Conservation (phyloP, 30 jellyfish, hydroid and myxozoan species). For the Mastigias papua region DNA sequence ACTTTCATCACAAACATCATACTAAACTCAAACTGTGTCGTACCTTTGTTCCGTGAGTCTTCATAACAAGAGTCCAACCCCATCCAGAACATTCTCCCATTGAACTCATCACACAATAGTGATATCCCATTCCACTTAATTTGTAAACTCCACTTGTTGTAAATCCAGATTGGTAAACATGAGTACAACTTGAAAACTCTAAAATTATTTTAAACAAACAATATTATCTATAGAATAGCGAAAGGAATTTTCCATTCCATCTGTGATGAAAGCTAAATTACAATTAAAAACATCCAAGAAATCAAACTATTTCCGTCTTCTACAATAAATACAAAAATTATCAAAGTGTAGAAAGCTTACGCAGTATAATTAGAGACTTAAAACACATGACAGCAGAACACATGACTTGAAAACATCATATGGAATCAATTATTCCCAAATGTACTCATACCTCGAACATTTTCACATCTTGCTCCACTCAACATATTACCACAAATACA, state of each 20-base stretch:
- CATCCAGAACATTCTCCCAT: conserved; percentile 32
- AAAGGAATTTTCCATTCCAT: too few species aligned
- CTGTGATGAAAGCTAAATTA: not conserved
- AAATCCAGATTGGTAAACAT: conserved; percentile 29
- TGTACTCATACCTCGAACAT: conserved; percentile 19
- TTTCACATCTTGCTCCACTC: conserved; percentile 22
- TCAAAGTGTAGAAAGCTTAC: too few species aligned
- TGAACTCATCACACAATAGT: conserved; percentile 19
- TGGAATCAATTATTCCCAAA: too few species aligned
- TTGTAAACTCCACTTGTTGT: conserved; percentile 20
- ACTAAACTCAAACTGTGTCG: not conserved
- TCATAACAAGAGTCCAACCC: not conserved
- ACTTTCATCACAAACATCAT: not conserved
- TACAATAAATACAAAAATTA: too few species aligned
- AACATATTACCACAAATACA: conserved; percentile 16
- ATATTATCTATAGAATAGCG: not conserved
- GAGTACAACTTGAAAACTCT: conserved; percentile 40
- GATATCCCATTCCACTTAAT: conserved; percentile 51
- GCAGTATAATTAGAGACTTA: too few species aligned
- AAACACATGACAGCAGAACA: too few species aligned
- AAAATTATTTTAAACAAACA: not conserved
- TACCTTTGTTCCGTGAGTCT: not conserved
- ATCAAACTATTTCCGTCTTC: too few species aligned
- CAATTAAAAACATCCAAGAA: too few species aligned
- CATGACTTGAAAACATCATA: too few species aligned